Percentiles rank a stretch among this genome's conserved stretches.
Evolutionary conservation across 30 jellyfish, hydroid and myxozoan genomes (phyloP).

Genomic region (Aurelia sp.): DNA sequence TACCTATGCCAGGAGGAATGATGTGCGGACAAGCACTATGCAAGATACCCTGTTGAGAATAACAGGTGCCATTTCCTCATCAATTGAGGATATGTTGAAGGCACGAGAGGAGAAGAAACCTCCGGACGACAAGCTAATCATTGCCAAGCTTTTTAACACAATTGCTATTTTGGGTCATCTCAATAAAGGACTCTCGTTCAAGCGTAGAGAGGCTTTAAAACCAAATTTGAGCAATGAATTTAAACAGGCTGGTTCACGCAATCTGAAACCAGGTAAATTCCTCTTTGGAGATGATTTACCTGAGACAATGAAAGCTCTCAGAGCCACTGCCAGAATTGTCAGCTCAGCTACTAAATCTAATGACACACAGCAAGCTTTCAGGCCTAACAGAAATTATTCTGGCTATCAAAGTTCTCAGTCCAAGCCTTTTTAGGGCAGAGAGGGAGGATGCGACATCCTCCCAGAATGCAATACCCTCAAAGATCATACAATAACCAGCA

Average conservation of each 20-base stretch:
- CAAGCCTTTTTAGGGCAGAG: conserved; percentile 59
- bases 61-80: conserved; percentile 36
- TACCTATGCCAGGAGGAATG: neutral
- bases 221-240: conserved; percentile 32
- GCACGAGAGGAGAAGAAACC: neutral
- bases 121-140: conserved; percentile 17
- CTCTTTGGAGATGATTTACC: conserved; percentile 45
- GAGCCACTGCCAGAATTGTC: conserved; percentile 18
- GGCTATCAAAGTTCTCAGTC: neutral
- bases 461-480: conserved; percentile 21
- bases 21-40: neutral
- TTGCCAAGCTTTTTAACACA: conserved; percentile 17
- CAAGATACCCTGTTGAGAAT: conserved; percentile 21
- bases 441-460: conserved; percentile 59
- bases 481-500: conserved; percentile 5
- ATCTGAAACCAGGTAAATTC: conserved; percentile 41
- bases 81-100: conserved; percentile 34
- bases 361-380: conserved; percentile 21
- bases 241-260: conserved; percentile 43
- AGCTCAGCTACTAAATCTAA: conserved; percentile 16
- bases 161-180: conserved; percentile 44
- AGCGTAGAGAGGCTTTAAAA: conserved; percentile 27
- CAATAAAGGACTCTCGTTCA: conserved; percentile 19
- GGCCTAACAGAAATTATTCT: neutral
- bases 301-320: conserved; percentile 15